Conservation (phyloP, 2,888 invertebrate species). For the Euplexia lucipara region DNA sequence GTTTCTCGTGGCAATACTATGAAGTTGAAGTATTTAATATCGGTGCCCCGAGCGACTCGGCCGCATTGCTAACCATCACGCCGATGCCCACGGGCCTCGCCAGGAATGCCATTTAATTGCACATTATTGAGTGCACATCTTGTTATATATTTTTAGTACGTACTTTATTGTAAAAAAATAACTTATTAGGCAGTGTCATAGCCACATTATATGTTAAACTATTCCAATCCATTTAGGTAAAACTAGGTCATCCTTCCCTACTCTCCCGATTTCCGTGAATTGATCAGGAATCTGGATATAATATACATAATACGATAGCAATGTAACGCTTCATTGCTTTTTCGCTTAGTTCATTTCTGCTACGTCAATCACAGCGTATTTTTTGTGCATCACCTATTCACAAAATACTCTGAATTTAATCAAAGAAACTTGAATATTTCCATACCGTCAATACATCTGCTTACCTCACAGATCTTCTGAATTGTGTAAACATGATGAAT, state of each 20-base stretch:
- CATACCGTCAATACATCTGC: conserved; percentile 12
- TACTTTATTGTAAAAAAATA: too few species aligned
- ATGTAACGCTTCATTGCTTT: too few species aligned
- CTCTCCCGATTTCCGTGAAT: too few species aligned
- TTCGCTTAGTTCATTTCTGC: too few species aligned
- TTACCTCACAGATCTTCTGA: conserved; percentile 6
- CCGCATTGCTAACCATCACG: conserved; percentile 48
- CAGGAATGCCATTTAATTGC: conserved; percentile 43
- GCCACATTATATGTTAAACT: too few species aligned
- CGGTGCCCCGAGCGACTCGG: conserved; percentile 21
- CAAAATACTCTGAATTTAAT: neutral
- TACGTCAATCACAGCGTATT: neutral
- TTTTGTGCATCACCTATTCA: neutral
- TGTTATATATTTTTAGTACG: too few species aligned
- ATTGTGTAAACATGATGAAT: conserved; percentile 21
- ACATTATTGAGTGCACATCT: conserved; percentile 27
- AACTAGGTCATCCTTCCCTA: too few species aligned
- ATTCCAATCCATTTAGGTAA: too few species aligned
- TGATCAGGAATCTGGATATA: too few species aligned
- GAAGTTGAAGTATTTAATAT: conserved; percentile 58
- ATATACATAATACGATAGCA: too few species aligned
- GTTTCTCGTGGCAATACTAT: neutral
- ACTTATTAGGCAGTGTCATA: too few species aligned
- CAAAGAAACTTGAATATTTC: conserved; percentile 7
- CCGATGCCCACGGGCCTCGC: conserved; percentile 13